Base-by-base conservation (phyloP, 2,113 vertebrate species). In the Odobenus rosmarus region DNA sequence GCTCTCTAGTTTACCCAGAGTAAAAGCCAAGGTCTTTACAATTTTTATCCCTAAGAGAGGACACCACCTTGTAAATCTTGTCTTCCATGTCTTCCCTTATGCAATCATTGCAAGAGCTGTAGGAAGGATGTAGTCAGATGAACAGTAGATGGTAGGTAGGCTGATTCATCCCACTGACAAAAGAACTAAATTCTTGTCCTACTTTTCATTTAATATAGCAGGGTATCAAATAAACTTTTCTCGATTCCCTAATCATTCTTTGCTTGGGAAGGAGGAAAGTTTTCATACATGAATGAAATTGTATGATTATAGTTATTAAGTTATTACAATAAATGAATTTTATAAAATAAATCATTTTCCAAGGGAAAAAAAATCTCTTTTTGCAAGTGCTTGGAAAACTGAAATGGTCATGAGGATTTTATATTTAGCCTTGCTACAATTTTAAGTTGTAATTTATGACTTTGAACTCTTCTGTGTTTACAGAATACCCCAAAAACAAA, bases 271-370 rank as follows among this genome's bases (percentile, higher is more conserved):
- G 85, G 10, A 95, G 2, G 6, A 33, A 64, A 14, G n/a, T 0
- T 74, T 12, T 83, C 23, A 69, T 42, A 77, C 0, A 23, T 79
- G 83, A 86, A 89, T 69, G 18, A 81, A 93, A 62, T 28, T 80
- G 1, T 82, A 76, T 81, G 36, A 76, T 91, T 88, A 16, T 49
- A 96, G 9, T 64, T 89, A 23, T 31, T 90, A 92, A 72, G 55
- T 74, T 88, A 81, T 61, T 72, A 0, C 86, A 26, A 84, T 76
- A 89, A 93, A 81, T 80, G 3, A 87, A 72, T 42, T 92, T 61
- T 94, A 39, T 91, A 83, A 95, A 95, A 53, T 36, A 85, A 93
- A 93, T 57, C 53, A 39, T 71, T 96, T 95, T 79, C 72, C 33
- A 51, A 93, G 26, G 4, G 15, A 8, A 42, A 62, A 51, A 93